Conservation (phyloP, 2,888 invertebrate genomes). For the Catocala fraxini region DNA sequence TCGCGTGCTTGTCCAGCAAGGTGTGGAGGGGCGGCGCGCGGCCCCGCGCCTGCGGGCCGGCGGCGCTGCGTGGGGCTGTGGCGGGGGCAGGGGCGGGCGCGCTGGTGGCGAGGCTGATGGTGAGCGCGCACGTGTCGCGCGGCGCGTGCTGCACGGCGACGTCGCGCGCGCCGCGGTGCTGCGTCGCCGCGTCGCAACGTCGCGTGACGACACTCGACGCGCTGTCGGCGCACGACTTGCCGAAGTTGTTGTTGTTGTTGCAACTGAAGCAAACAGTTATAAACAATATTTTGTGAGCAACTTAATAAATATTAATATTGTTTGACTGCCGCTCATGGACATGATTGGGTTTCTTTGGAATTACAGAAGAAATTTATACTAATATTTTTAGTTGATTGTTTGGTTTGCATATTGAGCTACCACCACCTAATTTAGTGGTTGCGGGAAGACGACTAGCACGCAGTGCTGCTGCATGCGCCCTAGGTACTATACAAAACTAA, state of each 20-base stretch:
- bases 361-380: too few relatives aligned
- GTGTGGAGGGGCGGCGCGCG: too few relatives aligned
- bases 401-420: too few relatives aligned
- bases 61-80: too few relatives aligned
- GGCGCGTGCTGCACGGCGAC: constrained; percentile 6
- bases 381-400: too few relatives aligned
- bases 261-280: not conserved
- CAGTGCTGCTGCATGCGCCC: too few relatives aligned
- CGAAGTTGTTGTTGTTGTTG: not conserved
- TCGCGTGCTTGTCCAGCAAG: not conserved
- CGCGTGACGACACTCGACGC: not conserved
- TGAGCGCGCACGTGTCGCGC: not conserved
- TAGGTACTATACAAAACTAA: too few relatives aligned
- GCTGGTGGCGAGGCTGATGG: not conserved
- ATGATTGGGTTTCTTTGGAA: too few relatives aligned
- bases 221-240: not conserved
- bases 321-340: too few relatives aligned
- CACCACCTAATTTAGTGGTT: too few relatives aligned
- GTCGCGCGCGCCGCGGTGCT: not conserved
- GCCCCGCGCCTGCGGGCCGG: not conserved
- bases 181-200: not conserved
- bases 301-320: too few relatives aligned
- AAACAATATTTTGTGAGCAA: not conserved
- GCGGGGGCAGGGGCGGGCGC: not conserved
- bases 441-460: too few relatives aligned